Base-by-base conservation (phyloP, 1,140 invertebrate species). In the Ips nitidus region DNA sequence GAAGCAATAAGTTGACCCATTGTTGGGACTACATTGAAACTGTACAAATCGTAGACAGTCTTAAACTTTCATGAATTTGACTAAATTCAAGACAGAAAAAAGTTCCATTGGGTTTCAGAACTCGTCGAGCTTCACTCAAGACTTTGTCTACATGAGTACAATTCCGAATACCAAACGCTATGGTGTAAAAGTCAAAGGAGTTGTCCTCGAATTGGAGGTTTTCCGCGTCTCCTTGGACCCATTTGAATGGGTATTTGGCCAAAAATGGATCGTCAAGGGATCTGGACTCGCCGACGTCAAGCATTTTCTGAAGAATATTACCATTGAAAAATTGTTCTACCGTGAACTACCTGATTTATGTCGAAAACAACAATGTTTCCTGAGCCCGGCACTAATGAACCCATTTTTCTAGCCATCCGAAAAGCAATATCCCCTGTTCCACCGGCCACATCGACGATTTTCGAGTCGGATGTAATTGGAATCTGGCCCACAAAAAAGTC, bases 121-220 rank as follows among this genome's bases (percentile, higher is more conserved):
- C 43, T 45, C 43, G 4, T 4, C 8, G 8, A 4, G 97, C 97
- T 84, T 99, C 97, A 36, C 86, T 79, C 22, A 99, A 78, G 2
- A 92, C 95, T 84, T 93, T 93, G 50, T 98, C 91, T 69, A 98
- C 88, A 80, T 95, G 90, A 2, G 95, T 97, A 71, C 94, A 93
- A 85, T 99, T 99, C 73, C 98, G 82, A 70, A 99, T 95, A 42
- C 97, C 97, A 87, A 98, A 99, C 1, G 95, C 95, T 75, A 99
- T 97, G 4, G 97, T 98, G 79, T 98, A 99, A 1, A 93, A 93
- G 77, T 91, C 92, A 82, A 89, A 99, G n/a, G 85, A 83, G 61
- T 94, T 88, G 74, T 92, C 88, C 1, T 86, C 82, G 74, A 97
- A 87, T 1, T 92, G 89, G 47, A 99, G 82, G 63, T 89, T 82